phyloP scores from a whole-genome alignment of 2,888 invertebrate genomes.

The Bruchidius siliquastri region DNA sequence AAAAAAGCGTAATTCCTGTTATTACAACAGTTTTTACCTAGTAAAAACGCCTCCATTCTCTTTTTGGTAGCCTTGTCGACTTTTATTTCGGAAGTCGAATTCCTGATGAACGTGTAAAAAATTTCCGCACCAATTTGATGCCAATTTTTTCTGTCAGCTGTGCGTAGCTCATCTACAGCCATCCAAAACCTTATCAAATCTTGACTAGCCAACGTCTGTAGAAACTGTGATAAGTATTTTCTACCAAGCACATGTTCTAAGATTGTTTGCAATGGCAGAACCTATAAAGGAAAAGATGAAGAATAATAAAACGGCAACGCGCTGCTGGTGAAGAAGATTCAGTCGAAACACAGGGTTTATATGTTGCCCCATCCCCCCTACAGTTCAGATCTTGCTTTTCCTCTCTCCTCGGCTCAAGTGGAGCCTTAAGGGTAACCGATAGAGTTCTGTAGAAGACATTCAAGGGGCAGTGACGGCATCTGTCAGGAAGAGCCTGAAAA shows the following conservation, averaged over 20 bases:
- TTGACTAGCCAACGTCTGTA: constrained; percentile 78
- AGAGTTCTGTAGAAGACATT: no score
- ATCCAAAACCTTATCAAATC: constrained; percentile 83
- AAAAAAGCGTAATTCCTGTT: no score
- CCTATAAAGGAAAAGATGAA: constrained; percentile 46
- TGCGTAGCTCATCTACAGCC: constrained; percentile 78
- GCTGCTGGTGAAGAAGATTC: no score
- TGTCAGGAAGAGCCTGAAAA: no score
- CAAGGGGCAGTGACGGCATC: no score
- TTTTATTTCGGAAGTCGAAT: constrained; percentile 75
- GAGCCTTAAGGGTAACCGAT: no score
- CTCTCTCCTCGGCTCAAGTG: no score
- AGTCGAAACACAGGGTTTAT: no score
- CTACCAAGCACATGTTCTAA: constrained; percentile 76
- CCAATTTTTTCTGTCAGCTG: constrained; percentile 70
- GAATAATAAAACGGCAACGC: background rate
- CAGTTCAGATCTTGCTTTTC: no score
- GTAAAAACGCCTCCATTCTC: constrained; percentile 80
- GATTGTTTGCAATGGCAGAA: constrained; percentile 67
- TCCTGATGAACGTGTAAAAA: constrained; percentile 82
- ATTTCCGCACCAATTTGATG: constrained; percentile 89
- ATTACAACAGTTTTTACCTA: constrained; percentile 39
- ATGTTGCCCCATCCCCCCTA: no score
- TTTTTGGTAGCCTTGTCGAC: constrained; percentile 77
- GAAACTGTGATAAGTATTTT: constrained; percentile 73